Evolutionary conservation across 2,113 vertebrate species (phyloP).

Genomic region (Gadus chalcogrammus): DNA sequence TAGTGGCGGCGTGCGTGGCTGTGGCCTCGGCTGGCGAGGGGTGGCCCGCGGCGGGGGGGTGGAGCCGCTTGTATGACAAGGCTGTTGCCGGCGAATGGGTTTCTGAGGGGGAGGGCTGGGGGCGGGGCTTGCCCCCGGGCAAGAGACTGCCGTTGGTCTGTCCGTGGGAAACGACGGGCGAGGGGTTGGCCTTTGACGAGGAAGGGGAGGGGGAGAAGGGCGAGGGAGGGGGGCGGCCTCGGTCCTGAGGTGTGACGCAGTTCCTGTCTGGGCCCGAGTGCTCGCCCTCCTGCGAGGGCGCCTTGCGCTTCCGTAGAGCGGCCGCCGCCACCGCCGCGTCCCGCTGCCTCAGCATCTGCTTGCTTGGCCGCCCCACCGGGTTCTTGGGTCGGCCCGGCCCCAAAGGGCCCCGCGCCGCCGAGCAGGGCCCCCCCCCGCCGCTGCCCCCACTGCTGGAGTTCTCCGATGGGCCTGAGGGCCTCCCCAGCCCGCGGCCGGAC

Average conservation of each 20-base stretch:
- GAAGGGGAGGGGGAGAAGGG: constrained; percentile 39
- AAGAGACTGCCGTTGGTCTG: constrained; percentile 80
- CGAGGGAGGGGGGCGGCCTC: constrained; percentile 59
- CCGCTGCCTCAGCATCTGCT: constrained; percentile 75
- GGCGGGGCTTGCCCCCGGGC: constrained; percentile 61
- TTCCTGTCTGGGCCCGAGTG: constrained; percentile 82
- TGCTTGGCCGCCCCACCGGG: constrained; percentile 79
- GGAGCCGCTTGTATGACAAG: constrained; percentile 69
- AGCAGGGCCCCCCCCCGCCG: constrained; percentile 46
- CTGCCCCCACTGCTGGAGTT: constrained; percentile 55
- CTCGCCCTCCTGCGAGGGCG: constrained; percentile 66
- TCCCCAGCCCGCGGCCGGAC: constrained; percentile 52
- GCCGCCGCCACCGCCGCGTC: constrained; percentile 59
- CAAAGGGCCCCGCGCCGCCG: constrained; percentile 67
- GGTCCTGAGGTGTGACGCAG: constrained; percentile 71
- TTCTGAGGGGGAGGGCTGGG: constrained; percentile 54
- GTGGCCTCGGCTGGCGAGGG: constrained; percentile 60
- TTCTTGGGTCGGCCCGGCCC: constrained; percentile 73
- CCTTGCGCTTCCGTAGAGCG: constrained; percentile 78
- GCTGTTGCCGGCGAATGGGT: constrained; percentile 54
- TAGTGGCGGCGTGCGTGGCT: constrained; percentile 40
- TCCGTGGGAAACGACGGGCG: constrained; percentile 61
- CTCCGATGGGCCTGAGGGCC: constrained; percentile 44
- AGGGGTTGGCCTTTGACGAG: constrained; percentile 56
- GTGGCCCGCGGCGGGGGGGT: constrained; percentile 44